Percentiles rank a stretch among this genome's conserved stretches.
phyloP scores from a whole-genome alignment of 2,113 vertebrate genomes.

The Cathartes aura region DNA sequence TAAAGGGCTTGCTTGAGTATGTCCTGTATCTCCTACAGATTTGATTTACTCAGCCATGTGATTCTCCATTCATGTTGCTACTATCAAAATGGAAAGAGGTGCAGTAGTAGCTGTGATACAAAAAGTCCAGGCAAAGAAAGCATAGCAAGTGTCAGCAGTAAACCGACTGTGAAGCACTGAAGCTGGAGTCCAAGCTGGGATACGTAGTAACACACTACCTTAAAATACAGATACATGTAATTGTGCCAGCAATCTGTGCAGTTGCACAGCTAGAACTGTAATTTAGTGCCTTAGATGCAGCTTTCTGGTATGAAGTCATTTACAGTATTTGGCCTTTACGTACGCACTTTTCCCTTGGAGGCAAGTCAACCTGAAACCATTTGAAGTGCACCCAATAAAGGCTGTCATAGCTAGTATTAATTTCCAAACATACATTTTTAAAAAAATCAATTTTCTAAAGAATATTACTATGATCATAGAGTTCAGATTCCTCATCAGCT shows the following conservation, averaged over 20 bases:
- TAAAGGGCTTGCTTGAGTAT: neutral
- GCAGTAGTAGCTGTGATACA: neutral
- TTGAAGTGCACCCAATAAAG: neutral
- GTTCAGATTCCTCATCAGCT: neutral
- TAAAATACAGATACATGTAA: neutral
- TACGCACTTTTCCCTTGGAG: neutral
- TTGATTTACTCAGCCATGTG: slow-evolving; percentile 16
- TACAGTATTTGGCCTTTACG: neutral
- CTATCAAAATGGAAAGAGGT: neutral
- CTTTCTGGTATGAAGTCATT: neutral
- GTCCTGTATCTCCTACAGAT: neutral
- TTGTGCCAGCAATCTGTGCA: neutral
- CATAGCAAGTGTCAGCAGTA: neutral
- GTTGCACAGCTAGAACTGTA: neutral
- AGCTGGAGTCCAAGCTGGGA: neutral
- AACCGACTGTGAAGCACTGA: neutral
- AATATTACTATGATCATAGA: neutral
- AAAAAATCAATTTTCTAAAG: neutral
- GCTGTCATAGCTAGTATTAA: neutral
- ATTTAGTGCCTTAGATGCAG: neutral
- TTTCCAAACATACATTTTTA: neutral
- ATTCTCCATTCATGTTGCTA: neutral
- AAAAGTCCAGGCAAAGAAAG: neutral
- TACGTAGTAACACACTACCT: neutral
- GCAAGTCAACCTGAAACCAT: neutral